Percentiles rank a stretch among this genome's conserved stretches.
Evolutionary conservation across 2,797 vertebrate genomes (phyloP).

Genomic region (Macropodus opercularis): DNA sequence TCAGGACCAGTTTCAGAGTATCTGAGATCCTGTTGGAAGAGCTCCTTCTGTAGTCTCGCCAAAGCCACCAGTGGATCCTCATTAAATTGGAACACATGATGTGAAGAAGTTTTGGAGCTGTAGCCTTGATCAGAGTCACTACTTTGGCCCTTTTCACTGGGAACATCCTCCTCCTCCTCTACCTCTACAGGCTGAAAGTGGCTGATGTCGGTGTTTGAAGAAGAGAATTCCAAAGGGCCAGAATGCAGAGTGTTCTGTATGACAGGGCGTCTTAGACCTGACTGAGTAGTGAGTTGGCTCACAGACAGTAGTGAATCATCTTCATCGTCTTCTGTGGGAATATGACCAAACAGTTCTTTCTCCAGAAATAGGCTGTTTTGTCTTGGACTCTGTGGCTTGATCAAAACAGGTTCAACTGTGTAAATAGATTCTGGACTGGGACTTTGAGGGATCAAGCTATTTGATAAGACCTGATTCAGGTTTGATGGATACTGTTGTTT

Average conservation of each 20-base stretch:
- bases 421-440: conserved; percentile 15
- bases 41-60: conserved; percentile 81
- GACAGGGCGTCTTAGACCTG: conserved; percentile 9
- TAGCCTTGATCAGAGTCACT: conserved; percentile 93
- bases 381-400: conserved; percentile 3
- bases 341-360: background rate
- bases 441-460: conserved; percentile 2
- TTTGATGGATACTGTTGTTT: conserved; percentile 14
- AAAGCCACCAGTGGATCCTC: conserved; percentile 77
- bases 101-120: conserved; percentile 85
- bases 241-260: conserved; percentile 27
- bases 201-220: conserved; percentile 10
- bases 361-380: conserved; percentile 25
- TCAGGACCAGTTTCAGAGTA: conserved; percentile 32
- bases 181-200: conserved; percentile 46
- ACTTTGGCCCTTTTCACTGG: conserved; percentile 78
- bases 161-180: conserved; percentile 57
- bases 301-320: conserved; percentile 3
- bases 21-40: conserved; percentile 48
- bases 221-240: too few species aligned
- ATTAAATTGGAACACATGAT: conserved; percentile 61
- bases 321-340: conserved; percentile 49
- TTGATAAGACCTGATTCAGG: conserved; percentile 14
- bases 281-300: background rate
- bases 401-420: conserved; percentile 42